Evolutionary conservation across 2,797 vertebrate genomes (phyloP).

Genomic region (Emydoidea blandingii): DNA sequence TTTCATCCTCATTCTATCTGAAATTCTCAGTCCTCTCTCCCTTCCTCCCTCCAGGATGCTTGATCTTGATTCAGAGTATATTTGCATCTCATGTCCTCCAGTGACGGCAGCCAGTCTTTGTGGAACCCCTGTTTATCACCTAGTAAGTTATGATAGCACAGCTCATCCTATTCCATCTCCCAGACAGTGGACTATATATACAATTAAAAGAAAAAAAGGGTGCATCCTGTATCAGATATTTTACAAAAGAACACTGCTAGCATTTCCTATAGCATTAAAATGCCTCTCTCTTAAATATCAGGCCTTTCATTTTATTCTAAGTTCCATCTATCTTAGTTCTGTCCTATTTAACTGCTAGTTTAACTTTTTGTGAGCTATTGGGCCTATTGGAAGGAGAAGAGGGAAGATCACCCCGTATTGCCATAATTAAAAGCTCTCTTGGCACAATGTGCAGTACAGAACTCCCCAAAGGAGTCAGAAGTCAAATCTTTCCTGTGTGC

Average conservation of each 20-base stretch:
- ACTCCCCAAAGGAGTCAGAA: neutral
- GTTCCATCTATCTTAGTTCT: conserved; percentile 7
- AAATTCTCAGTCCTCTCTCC: conserved; percentile 17
- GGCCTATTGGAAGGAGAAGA: conserved; percentile 42
- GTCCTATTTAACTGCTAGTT: conserved; percentile 28
- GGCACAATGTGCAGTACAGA: neutral
- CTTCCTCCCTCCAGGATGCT: neutral
- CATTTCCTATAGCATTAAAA: conserved; percentile 14
- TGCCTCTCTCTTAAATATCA: neutral
- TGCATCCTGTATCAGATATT: neutral
- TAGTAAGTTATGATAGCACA: neutral
- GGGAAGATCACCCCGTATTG: conserved; percentile 13
- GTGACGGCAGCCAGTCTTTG: neutral
- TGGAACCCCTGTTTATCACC: neutral
- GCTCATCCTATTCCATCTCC: neutral
- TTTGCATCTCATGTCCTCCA: neutral
- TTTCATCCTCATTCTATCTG: conserved; percentile 42
- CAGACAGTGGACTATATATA: neutral
- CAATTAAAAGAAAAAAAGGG: conserved; percentile 20
- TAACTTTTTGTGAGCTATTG: conserved; percentile 13
- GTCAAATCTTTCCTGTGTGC: neutral
- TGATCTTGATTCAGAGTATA: neutral
- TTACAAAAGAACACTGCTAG: neutral
- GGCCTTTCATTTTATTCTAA: neutral
- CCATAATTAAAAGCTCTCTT: conserved; percentile 46